phyloP scores from a whole-genome alignment of 2,888 invertebrate genomes.

The Julus scanicus region DNA sequence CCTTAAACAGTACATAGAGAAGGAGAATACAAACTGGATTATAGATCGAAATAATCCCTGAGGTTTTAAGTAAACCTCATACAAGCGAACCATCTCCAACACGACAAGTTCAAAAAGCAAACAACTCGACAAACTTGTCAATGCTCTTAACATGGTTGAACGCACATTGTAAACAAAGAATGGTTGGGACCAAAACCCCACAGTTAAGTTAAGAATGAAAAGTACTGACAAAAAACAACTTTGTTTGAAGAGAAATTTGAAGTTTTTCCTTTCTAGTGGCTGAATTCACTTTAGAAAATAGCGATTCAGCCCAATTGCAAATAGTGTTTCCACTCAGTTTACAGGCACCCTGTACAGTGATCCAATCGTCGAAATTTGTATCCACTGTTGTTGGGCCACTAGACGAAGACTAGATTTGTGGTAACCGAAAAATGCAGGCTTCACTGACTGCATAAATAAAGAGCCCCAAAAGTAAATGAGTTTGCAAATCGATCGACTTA shows the following conservation, averaged over 20 bases:
- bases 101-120: background rate
- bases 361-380: background rate
- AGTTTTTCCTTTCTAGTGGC: no score
- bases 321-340: background rate
- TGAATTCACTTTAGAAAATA: no score
- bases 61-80: background rate
- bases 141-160: no score
- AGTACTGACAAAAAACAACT: background rate
- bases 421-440: background rate
- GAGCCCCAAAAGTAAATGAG: background rate
- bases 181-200: no score
- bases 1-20: no score
- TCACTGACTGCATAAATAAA: background rate
- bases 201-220: background rate
- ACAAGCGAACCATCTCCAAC: no score
- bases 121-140: no score
- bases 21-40: no score
- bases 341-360: background rate
- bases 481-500: slow-evolving; percentile 68
- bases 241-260: no score
- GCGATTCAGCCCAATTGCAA: background rate
- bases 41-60: background rate
- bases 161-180: no score
- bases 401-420: background rate
- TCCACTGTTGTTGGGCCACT: background rate